Evolutionary conservation across 2,113 vertebrate species (phyloP), one percentile per base, ranked within the genome.

Genomic region (Barbus barbus): DNA sequence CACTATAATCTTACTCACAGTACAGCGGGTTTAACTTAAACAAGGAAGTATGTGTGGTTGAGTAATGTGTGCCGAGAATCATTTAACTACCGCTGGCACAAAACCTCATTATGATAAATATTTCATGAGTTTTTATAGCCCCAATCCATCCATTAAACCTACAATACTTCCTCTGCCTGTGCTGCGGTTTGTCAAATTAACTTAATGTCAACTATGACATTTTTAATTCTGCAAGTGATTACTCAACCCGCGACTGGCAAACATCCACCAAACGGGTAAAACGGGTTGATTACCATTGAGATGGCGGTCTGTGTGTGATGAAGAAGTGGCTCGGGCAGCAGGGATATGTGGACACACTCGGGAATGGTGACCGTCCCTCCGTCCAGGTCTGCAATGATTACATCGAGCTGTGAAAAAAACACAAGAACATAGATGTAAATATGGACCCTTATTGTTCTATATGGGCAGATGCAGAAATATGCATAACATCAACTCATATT

Each of bases 331-430:
- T 99, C 97, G 0, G 98, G 97, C 71, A 99, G 94, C 81, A 96
- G 91, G 2, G 98, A 97, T 86, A 99, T 94, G 83, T 98, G 97
- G 5, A 99, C 96, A 5, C 98, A 99, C 93, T 99, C 98, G 0
- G 98, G 98, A 77, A 97, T 95, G 0, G 93, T 97, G 28, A 99
- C 94, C 0, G 98, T 99, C 9, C 98, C 98, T 0, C 98, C 98
- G 0, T 99, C 98, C 48, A 99, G 93, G 82, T 99, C 98, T 0
- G 97, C 97, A 6, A 99, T 93, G 73, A 99, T 95, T 78, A 99
- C 98, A 0, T 99, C 97, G 92, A 99, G 93, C 98, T 99, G 89
- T 9, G 67, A 24, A 86, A 14, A 26, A 46, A 44, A 41, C 56
- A 79, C 22, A 79, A 5, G 2, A 11, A 56, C n/a, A 75, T 6